These are phyloP conservation scores for Phengaris alcon DNA, from an alignment of 2,888 invertebrate species.

Conservation along the genomic window DNA sequence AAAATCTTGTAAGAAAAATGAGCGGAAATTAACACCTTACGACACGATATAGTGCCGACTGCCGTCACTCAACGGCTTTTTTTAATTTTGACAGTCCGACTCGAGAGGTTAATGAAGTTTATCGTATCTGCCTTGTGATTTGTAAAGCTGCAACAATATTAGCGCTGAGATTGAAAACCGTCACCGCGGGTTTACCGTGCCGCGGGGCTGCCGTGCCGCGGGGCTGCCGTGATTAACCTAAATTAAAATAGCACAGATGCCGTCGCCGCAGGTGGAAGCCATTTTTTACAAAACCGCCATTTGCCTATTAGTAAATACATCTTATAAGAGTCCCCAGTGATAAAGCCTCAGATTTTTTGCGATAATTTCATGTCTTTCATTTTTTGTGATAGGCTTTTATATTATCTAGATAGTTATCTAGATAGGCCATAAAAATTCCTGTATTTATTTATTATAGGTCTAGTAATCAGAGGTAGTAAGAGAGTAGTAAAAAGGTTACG, in stretches of 20 bases:
- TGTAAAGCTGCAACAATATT: neutral
- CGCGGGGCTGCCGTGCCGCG: neutral
- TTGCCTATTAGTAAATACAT: neutral
- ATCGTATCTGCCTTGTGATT: neutral
- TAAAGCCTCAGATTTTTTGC: neutral
- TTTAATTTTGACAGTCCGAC: no score
- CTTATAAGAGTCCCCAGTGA: neutral
- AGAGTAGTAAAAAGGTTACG: no score
- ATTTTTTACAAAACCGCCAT: neutral
- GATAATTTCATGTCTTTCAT: neutral
- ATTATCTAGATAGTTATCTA: neutral
- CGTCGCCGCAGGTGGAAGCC: neutral
- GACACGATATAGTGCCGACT: no score
- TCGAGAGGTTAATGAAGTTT: no score
- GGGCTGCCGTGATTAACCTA: conserved; percentile 13
- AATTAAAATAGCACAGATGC: conserved; percentile 15
- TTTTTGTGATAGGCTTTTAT: neutral
- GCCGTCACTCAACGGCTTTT: no score
- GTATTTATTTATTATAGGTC: no score
- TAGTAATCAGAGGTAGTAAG: no score
- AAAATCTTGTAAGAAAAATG: no score
- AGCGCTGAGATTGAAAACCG: neutral
- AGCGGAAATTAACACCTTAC: no score
- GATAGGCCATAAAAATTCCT: no score
- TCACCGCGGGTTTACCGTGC: neutral